phyloP scores from a whole-genome alignment of 2,113 vertebrate genomes.

The Acrocephalus kingi region DNA sequence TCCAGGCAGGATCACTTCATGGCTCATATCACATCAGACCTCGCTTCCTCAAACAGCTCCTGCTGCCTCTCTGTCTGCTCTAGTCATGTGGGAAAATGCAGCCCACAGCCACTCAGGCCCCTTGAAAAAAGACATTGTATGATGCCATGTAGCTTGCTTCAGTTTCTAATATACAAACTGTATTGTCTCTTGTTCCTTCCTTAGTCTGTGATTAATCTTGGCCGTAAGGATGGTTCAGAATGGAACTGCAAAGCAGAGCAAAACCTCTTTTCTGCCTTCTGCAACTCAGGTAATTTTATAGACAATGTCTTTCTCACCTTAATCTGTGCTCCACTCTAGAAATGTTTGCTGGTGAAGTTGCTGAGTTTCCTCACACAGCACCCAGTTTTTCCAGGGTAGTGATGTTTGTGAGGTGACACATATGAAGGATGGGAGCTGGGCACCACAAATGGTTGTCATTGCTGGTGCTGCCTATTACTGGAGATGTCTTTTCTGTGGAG shows the following conservation, averaged over 20 bases:
- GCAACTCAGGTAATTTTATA: neutral
- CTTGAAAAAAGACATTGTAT: neutral
- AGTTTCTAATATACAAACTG: neutral
- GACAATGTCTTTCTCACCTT: slow-evolving; percentile 63
- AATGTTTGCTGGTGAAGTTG: slow-evolving; percentile 59
- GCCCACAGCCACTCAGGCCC: neutral
- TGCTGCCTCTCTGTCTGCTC: neutral
- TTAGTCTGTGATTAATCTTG: neutral
- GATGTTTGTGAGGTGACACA: neutral
- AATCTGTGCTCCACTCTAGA: slow-evolving; percentile 70
- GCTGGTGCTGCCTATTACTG: slow-evolving; percentile 63
- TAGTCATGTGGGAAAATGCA: neutral
- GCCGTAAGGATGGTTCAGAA: neutral
- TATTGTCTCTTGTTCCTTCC: neutral
- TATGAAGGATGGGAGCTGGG: neutral
- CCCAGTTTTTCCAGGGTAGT: slow-evolving; percentile 68
- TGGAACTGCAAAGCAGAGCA: neutral
- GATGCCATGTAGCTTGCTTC: neutral
- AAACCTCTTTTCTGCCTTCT: neutral
- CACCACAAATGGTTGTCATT: slow-evolving; percentile 72
- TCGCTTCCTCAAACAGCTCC: neutral
- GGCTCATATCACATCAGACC: neutral
- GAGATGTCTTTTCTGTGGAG: slow-evolving; percentile 58
- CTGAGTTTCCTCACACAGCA: slow-evolving; percentile 73
- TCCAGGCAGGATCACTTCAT: neutral